Conservation (phyloP, 2,113 vertebrate species). For the Thymallus thymallus region DNA sequence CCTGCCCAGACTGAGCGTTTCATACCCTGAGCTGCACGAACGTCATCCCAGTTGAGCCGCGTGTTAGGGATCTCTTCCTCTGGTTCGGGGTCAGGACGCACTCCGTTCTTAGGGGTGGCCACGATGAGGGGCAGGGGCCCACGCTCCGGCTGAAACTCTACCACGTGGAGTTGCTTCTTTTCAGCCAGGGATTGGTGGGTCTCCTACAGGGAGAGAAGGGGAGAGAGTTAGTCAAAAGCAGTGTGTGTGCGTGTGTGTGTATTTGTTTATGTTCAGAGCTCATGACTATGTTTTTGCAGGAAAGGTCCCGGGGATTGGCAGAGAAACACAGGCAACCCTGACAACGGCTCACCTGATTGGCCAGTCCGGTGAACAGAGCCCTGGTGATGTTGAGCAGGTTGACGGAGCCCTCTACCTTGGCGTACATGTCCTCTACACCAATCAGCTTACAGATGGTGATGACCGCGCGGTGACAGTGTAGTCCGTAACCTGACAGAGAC, state of each 20-base stretch:
- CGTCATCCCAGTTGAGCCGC: conserved; percentile 85
- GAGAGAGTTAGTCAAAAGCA: background rate
- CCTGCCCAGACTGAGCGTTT: conserved; percentile 78
- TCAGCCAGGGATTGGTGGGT: conserved; percentile 85
- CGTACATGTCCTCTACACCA: conserved; percentile 93
- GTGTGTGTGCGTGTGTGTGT: background rate
- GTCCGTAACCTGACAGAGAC: conserved; percentile 81
- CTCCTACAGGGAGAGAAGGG: conserved; percentile 66
- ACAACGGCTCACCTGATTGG: conserved; percentile 76
- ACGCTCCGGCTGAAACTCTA: conserved; percentile 83
- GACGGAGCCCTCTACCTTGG: conserved; percentile 83
- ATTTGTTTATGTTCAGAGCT: background rate
- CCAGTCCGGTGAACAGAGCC: conserved; percentile 84
- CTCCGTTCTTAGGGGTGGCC: conserved; percentile 70
- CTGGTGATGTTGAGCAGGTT: conserved; percentile 89
- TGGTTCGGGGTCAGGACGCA: conserved; percentile 69
- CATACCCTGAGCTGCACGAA: conserved; percentile 77
- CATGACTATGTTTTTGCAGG: no score
- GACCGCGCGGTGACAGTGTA: conserved; percentile 90
- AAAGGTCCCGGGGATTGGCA: no score
- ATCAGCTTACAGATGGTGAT: conserved; percentile 92
- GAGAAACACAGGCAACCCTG: no score
- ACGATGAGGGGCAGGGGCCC: conserved; percentile 85
- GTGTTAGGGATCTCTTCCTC: conserved; percentile 78
- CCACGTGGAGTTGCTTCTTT: conserved; percentile 83